phyloP scores from a whole-genome alignment of 2,797 vertebrate genomes.

The Netta rufina region DNA sequence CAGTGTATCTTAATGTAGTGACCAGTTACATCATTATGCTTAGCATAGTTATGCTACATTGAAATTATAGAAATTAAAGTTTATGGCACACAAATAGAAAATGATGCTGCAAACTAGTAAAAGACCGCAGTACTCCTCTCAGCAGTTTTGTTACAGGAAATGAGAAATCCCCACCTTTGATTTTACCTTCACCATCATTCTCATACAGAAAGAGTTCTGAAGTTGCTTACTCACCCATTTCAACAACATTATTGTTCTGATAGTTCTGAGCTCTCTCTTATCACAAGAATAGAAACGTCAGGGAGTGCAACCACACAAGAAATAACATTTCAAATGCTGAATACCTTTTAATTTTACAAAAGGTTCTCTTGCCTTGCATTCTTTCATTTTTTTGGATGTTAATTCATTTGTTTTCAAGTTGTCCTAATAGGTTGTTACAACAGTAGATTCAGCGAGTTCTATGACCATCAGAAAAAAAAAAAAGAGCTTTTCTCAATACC shows the following conservation, averaged over 20 bases:
- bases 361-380: background rate
- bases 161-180: background rate
- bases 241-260: background rate
- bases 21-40: background rate
- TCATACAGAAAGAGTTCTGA: background rate
- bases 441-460: background rate
- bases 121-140: background rate
- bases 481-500: background rate
- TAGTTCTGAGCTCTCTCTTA: background rate
- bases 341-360: background rate
- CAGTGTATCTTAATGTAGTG: accelerated
- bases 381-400: background rate
- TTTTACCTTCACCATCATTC: background rate
- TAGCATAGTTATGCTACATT: accelerated
- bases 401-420: background rate
- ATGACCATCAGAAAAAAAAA: background rate
- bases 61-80: background rate
- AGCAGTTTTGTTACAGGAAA: background rate
- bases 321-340: background rate
- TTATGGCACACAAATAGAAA: background rate
- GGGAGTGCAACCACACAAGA: background rate
- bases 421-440: background rate
- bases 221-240: background rate
- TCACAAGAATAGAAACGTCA: background rate
- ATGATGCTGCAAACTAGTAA: background rate